Evolutionary conservation across 2,113 vertebrate genomes (phyloP).

Genomic region (Rattus norvegicus): GRCr8 NC_086024.1:135388501-135389000

Average conservation of each 20-base stretch:
- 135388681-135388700: background rate
- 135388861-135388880: background rate
- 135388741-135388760: accelerated
- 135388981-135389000: background rate
- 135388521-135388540: constrained; percentile 99
- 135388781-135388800: background rate
- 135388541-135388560: constrained; percentile 99
- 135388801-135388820: background rate
- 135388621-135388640: background rate
- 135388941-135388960: background rate
- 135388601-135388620: background rate
- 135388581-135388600: background rate
- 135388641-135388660: background rate
- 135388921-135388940: background rate
- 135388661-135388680: background rate
- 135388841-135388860: background rate
- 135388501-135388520: constrained; percentile 97
- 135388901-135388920: background rate
- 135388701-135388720: background rate
- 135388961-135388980: background rate
- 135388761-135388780: background rate
- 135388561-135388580: constrained; percentile 95
- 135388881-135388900: background rate
- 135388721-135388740: accelerated
- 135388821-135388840: background rate